Base-by-base conservation (phyloP, 1,140 invertebrate species). In the Eulimnadia texana region DNA sequence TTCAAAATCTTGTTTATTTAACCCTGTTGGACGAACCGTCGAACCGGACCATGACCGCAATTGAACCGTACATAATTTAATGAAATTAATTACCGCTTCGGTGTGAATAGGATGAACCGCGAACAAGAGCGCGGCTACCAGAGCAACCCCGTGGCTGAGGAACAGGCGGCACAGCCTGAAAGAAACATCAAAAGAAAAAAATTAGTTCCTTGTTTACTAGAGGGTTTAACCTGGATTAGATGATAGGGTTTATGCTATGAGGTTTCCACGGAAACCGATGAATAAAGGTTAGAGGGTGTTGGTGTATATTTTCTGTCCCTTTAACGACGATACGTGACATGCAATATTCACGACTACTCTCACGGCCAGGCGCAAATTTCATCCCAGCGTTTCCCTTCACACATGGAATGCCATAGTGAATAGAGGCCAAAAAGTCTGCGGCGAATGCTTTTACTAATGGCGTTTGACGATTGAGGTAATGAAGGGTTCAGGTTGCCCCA, bases 31-130 rank as follows among this genome's bases (percentile, higher is more conserved):
- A 9, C 16, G 6, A 9, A 6, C 33, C 16, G 6, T 42, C 16
- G 33, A 42, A n/a, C n/a, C n/a, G n/a, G n/a, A n/a, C n/a, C n/a
- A 42, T 42, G 6, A 42, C 6, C 33, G 16, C 33, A 42, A 16
- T 42, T 9, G 33, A 42, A 16, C 33, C 16, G 33, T 6, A 9
- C 6, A 42, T 42, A 16, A 42, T 9, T 71, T 2, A 29, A 47
- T 28, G 51, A 42, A 47, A 24, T 29, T 49, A 83, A 87, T 88
- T 82, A 97, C 93, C 70, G 93, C 94, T 77, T 98, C 94, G 23
- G 91, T 94, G 70, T 98, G 94, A 72, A 98, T 86, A 28, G 95
- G 94, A 79, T 98, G 95, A 53, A 96, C 87, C 58, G 92, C 89
- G 76, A 98, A 98, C 67, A 97, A 78, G 69, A 97, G 80, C 62